phyloP scores from a whole-genome alignment of 2,797 vertebrate genomes.

The Lycodopsis pacificus region DNA sequence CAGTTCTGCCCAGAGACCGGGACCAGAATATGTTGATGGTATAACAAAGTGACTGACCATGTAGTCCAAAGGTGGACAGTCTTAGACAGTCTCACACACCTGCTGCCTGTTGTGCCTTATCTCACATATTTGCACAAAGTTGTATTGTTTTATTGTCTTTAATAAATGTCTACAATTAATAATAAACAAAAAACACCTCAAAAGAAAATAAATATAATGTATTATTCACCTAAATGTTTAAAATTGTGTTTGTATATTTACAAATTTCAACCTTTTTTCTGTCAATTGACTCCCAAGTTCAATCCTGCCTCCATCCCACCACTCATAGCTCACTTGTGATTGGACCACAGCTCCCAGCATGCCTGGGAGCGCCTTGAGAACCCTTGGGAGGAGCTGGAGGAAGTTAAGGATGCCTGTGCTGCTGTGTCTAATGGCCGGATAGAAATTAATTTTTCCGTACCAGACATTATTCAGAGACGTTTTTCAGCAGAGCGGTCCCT shows the following conservation, averaged over 20 bases:
- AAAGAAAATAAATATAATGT: not conserved
- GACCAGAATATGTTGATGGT: not conserved
- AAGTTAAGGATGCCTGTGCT: slow-evolving; percentile 43
- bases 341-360: slow-evolving; percentile 67
- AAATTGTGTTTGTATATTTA: slow-evolving; percentile 8
- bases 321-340: slow-evolving; percentile 59
- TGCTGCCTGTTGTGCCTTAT: not conserved
- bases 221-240: not conserved
- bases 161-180: not conserved
- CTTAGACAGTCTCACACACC: slow-evolving; percentile 24
- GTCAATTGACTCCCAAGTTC: slow-evolving; percentile 19
- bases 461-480: slow-evolving; percentile 41
- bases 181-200: not conserved
- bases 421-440: slow-evolving; percentile 52
- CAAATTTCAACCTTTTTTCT: slow-evolving; percentile 13
- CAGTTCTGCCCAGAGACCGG: not conserved
- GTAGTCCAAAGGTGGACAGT: not conserved
- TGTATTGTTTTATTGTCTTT: slow-evolving; percentile 12
- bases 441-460: slow-evolving; percentile 55
- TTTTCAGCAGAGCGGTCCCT: slow-evolving; percentile 44
- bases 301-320: slow-evolving; percentile 29
- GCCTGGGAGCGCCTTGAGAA: slow-evolving; percentile 41
- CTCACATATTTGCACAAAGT: slow-evolving; percentile 7
- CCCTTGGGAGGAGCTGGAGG: slow-evolving; percentile 52
- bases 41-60: not conserved